Evolutionary conservation across 2,888 invertebrate genomes (phyloP).

Genomic region (Lepidochrysops patricia): DNA sequence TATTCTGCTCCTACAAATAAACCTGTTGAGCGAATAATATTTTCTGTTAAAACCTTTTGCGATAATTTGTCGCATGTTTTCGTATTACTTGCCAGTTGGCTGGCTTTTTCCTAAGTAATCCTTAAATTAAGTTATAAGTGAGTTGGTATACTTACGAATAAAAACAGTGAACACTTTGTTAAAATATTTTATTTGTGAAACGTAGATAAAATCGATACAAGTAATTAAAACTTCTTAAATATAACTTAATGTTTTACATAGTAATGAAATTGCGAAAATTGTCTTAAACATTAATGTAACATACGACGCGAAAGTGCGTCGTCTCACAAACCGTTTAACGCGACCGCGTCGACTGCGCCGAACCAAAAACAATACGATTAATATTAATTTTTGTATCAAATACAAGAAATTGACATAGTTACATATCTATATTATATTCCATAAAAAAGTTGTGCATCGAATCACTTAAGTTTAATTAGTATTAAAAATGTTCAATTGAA

Average conservation of each 20-base stretch:
- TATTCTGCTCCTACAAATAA: too few species aligned
- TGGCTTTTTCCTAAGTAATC: too few species aligned
- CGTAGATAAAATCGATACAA: conserved; percentile 75
- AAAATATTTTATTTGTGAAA: conserved; percentile 74
- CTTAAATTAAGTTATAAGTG: too few species aligned
- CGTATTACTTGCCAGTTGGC: too few species aligned
- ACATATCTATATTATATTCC: conserved; percentile 56
- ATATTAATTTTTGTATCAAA: conserved; percentile 31
- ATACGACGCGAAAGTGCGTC: conserved; percentile 37
- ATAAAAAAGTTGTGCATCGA: conserved; percentile 47
- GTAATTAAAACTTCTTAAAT: conserved; percentile 71
- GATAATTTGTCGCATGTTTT: too few species aligned
- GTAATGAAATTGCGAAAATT: conserved; percentile 68
- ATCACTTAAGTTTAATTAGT: conserved; percentile 26
- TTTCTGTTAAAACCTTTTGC: too few species aligned
- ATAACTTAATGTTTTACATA: conserved; percentile 67
- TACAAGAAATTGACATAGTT: conserved; percentile 66
- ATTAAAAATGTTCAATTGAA: conserved; percentile 21
- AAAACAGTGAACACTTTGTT: conserved; percentile 45
- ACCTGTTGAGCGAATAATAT: too few species aligned
- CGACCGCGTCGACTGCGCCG: conserved; percentile 21
- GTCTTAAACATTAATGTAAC: conserved; percentile 57
- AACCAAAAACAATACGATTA: conserved; percentile 10
- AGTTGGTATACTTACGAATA: conserved; percentile 12
- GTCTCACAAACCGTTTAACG: conserved; percentile 48